These are phyloP conservation scores for Poecilobothrus nobilitatus DNA, from an alignment of 2,888 invertebrate species.

Conservation along the genomic window DNA sequence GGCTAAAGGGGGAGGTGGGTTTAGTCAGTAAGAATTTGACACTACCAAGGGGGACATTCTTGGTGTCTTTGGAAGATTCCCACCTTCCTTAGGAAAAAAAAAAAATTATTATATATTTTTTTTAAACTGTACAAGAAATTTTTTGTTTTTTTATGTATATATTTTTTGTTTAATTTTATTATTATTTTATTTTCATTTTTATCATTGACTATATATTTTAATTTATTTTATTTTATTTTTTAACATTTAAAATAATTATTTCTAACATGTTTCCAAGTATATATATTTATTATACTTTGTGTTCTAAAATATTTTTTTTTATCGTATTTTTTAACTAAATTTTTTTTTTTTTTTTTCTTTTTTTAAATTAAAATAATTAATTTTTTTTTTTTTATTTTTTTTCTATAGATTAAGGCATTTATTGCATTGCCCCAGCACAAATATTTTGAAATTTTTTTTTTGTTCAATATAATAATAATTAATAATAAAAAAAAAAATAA, in stretches of 20 bases:
- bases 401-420: slow-evolving; percentile 23
- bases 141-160: too few relatives aligned
- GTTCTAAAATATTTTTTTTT: not conserved
- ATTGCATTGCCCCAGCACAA: slow-evolving; percentile 29
- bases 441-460: slow-evolving; percentile 12
- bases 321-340: too few relatives aligned
- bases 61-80: too few relatives aligned
- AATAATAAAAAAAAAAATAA: not conserved
- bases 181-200: too few relatives aligned
- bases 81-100: too few relatives aligned
- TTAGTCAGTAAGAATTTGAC: too few relatives aligned
- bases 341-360: not conserved
- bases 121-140: too few relatives aligned
- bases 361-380: not conserved
- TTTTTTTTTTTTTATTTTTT: not conserved
- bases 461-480: not conserved
- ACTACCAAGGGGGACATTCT: too few relatives aligned
- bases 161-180: too few relatives aligned
- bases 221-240: not conserved
- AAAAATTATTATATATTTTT: too few relatives aligned
- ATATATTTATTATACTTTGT: not conserved
- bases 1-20: too few relatives aligned
- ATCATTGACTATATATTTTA: too few relatives aligned
- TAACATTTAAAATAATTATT: not conserved
- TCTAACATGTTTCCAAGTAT: not conserved